Percentiles rank a stretch among this genome's conserved stretches.
phyloP scores from a whole-genome alignment of 2,113 vertebrate species.

The Macaca fascicularis region T2T-MFA8v1.1 NC_088395.1:34593501-34594000 shows the following conservation, averaged over 20 bases:
- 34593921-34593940: background rate
- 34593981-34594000: background rate
- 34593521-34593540: background rate
- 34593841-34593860: no score
- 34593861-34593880: background rate
- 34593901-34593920: background rate
- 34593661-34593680: background rate
- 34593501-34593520: background rate
- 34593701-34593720: background rate
- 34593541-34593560: background rate
- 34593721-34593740: background rate
- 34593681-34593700: background rate
- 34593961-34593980: background rate
- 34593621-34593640: background rate
- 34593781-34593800: background rate
- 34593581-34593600: background rate
- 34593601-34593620: background rate
- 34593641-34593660: background rate
- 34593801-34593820: background rate
- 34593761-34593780: background rate
- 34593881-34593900: background rate
- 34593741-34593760: background rate
- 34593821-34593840: background rate
- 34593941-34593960: background rate
- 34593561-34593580: background rate